phyloP scores from a whole-genome alignment of 2,888 invertebrate species.

The Rhabditoides inermis region DNA sequence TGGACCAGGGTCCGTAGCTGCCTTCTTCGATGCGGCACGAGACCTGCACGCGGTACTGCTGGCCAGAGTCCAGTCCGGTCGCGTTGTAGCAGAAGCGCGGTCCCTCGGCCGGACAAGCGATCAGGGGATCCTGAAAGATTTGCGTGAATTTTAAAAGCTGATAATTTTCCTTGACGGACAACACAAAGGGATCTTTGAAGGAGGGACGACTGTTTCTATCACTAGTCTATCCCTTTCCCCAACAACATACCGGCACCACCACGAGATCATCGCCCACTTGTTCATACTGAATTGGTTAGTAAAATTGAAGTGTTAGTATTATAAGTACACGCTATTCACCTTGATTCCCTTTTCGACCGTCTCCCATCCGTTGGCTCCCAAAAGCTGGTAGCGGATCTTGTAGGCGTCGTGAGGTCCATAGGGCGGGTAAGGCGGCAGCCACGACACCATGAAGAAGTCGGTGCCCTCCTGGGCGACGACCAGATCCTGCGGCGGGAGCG shows the following conservation, averaged over 20 bases:
- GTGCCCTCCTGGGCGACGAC: slow-evolving; percentile 49
- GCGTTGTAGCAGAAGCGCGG: slow-evolving; percentile 51
- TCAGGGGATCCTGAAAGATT: slow-evolving; percentile 37
- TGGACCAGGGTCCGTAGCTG: slow-evolving; percentile 47
- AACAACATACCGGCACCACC: no score
- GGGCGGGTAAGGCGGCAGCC: slow-evolving; percentile 53
- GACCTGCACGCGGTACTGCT: slow-evolving; percentile 49
- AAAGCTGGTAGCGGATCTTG: slow-evolving; percentile 45
- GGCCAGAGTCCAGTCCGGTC: slow-evolving; percentile 47
- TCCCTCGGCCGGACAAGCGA: slow-evolving; percentile 42
- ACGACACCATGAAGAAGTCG: slow-evolving; percentile 51
- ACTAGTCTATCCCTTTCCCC: no score
- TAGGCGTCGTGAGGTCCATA: slow-evolving; percentile 52
- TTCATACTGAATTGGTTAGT: no score
- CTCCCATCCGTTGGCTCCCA: slow-evolving; percentile 43
- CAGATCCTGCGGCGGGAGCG: slow-evolving; percentile 51
- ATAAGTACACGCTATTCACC: no score
- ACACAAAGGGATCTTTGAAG: no score
- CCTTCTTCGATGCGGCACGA: slow-evolving; percentile 47
- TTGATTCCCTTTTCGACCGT: slow-evolving; percentile 37
- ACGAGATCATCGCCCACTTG: no score
- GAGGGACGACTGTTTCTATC: no score
- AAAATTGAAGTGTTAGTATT: no score
- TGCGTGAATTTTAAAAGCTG: no score
- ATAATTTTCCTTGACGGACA: no score